Base-by-base conservation (phyloP, 2,113 vertebrate species). In the Actenoides hombroni region DNA sequence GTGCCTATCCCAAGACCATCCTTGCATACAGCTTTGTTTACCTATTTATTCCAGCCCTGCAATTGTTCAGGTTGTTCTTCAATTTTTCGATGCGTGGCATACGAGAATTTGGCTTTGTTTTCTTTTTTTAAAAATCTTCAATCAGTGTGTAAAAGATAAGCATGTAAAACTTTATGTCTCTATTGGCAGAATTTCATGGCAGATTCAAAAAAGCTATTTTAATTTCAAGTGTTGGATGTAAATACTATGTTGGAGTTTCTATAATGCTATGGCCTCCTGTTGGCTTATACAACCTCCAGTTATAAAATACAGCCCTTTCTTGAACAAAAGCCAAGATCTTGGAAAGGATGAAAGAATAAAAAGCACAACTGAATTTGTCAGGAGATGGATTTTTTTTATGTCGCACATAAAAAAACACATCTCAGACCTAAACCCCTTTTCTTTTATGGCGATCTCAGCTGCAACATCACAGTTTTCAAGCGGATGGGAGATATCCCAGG, bases 261-360 rank as follows among this genome's bases (percentile, higher is more conserved):
- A 28, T 39, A 86, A 49, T 25, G 54, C 79, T 87, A 20, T 6
- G 70, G 59, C 11, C 4, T 92, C 70, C 83, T 68, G 48, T 16
- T 78, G 48, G 80, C 64, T 94, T 82, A 69, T 60, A 64, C 48
- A 93, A 60, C n/a, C 39, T n/a, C 60, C 64, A 48, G 70, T 13
- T 68, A 80, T 68, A 97, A 95, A 90, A 92, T 53, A 94, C 24
- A 73, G 39, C 13, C 37, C 69, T 71, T 83, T 59, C 56, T 44
- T 91, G 88, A 89, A 81, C 56, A 90, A 86, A 75, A 84, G 80
- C 80, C 92, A 86, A 64, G 26, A 75, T 75, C 68, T 77, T 53
- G 69, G 65, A 74, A 88, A 79, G 26, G 42, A 90, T 35, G 64
- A 71, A 90, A 93, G 39, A 92, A 86, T 61, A 82, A 94, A 83